Evolutionary conservation across 2,888 invertebrate genomes (phyloP), one percentile per base, ranked within the genome.

Genomic region (Aleiodes testaceus): DNA sequence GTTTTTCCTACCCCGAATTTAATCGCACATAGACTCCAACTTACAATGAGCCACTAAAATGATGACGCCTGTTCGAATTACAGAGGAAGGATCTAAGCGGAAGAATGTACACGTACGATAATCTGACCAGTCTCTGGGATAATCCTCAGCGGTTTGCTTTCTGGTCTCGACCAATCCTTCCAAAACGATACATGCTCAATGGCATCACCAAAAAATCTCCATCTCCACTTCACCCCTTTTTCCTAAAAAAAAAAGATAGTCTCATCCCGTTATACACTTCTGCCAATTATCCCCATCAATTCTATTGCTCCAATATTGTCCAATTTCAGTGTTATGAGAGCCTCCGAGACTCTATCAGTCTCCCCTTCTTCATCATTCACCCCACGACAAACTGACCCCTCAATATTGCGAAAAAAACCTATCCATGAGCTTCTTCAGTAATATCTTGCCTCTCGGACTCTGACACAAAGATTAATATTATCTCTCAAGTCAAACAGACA

Each of bases 141-240:
- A 64, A 73, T 70, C 67, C 67, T 3, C 55, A 44, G 63, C 66
- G 22, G 67, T 53, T 52, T 42, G 66, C 50, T 70, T 49, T 44
- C 59, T 66, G 61, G 66, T 67, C 52, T 44, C 45, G 63, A 63
- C 22, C 72, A 64, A 67, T 64, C 52, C 76, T 75, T 79, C 78
- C 18, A 11, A 16, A 4, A 9, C 78, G 75, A 80, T 82, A 82
- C 85, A 84, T 84, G 84, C 83, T 82, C 83, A n/a, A n/a, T n/a
- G n/a, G n/a, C n/a, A n/a, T n/a, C 49, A 47, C 53, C 45, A 55
- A 45, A 44, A 59, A 26, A 67, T 47, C 53, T 55, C 11, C 26
- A 64, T 64, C 22, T 30, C n/a, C n/a, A 66, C 67, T 66, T 20
- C 30, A 66, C 52, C 66, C 71, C 36, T 67, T 67, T 65, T 42